Conservation (phyloP, 2,888 invertebrate species). For the Macaria notata region DNA sequence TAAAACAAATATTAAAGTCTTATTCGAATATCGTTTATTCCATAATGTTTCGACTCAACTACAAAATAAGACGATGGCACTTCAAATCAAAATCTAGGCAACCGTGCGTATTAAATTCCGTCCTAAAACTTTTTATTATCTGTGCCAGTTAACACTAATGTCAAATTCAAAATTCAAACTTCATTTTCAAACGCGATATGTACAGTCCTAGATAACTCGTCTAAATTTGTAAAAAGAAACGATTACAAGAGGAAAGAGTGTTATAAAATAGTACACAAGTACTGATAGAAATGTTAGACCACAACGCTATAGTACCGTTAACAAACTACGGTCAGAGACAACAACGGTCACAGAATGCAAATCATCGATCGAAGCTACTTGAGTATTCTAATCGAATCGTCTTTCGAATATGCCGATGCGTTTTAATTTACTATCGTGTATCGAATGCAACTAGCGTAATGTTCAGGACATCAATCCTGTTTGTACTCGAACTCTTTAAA, state of each 20-base stretch:
- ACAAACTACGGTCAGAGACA: slow-evolving; percentile 30
- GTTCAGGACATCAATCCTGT: slow-evolving; percentile 38
- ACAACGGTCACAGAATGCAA: slow-evolving; percentile 28
- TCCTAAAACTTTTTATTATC: slow-evolving; percentile 41
- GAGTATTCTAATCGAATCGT: slow-evolving; percentile 14
- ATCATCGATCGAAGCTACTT: slow-evolving; percentile 35
- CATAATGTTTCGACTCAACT: neutral
- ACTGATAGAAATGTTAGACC: slow-evolving; percentile 22
- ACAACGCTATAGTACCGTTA: slow-evolving; percentile 28
- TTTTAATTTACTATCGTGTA: slow-evolving; percentile 23
- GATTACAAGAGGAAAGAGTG: slow-evolving; percentile 28
- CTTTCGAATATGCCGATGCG: slow-evolving; percentile 19
- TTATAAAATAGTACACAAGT: slow-evolving; percentile 21
- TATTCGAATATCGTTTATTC: neutral
- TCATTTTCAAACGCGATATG: slow-evolving; percentile 45
- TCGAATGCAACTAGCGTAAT: slow-evolving; percentile 30
- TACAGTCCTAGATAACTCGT: slow-evolving; percentile 41
- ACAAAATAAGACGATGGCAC: slow-evolving; percentile 55
- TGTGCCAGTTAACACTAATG: slow-evolving; percentile 39
- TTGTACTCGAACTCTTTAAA: slow-evolving; percentile 40
- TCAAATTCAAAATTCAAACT: slow-evolving; percentile 37
- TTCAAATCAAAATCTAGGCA: slow-evolving; percentile 51
- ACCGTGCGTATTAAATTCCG: slow-evolving; percentile 31
- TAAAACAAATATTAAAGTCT: too few relatives aligned
- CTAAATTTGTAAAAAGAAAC: slow-evolving; percentile 31